phyloP scores from a whole-genome alignment of 37 sponge, comb jelly and placozoan species.

The Beroe forskalii region DNA sequence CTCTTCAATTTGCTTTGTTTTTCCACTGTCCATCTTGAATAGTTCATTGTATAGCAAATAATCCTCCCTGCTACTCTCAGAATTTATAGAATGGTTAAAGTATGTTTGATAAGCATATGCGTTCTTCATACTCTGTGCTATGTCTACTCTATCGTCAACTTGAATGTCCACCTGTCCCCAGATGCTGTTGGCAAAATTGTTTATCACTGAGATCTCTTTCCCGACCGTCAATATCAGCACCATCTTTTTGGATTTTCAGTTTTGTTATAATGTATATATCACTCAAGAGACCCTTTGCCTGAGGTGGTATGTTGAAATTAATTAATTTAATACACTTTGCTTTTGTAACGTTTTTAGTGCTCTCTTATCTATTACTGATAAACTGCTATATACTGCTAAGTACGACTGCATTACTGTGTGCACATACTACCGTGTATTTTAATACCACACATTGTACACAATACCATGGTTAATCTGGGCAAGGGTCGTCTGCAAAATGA shows the following conservation, averaged over 20 bases:
- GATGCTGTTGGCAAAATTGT: conserved; percentile 10
- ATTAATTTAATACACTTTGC: too few relatives aligned
- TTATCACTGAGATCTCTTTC: not conserved
- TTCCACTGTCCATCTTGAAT: conserved; percentile 1
- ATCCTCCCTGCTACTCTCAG: not conserved
- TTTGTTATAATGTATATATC: not conserved
- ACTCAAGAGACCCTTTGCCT: not conserved
- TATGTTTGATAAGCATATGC: conserved; percentile 19
- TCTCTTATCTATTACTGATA: too few relatives aligned
- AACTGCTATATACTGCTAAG: too few relatives aligned
- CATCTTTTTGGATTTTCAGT: not conserved
- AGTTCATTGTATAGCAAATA: not conserved
- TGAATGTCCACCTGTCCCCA: too few relatives aligned
- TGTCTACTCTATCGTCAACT: not conserved
- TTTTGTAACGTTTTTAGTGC: too few relatives aligned
- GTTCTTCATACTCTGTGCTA: conserved; percentile 21
- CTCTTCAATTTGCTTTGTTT: not conserved
- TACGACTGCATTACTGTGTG: too few relatives aligned
- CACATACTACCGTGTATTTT: too few relatives aligned
- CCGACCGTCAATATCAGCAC: not conserved
- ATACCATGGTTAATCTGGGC: too few relatives aligned
- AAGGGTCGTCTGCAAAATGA: too few relatives aligned
- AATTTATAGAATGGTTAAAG: not conserved
- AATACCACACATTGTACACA: too few relatives aligned
- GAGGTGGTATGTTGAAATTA: conserved; percentile 34